A percentile compares a stretch with the other conserved stretches of the same genome.
Evolutionary conservation across 1,140 invertebrate species (phyloP).

Genomic region (Parasteatoda tepidariorum): DNA sequence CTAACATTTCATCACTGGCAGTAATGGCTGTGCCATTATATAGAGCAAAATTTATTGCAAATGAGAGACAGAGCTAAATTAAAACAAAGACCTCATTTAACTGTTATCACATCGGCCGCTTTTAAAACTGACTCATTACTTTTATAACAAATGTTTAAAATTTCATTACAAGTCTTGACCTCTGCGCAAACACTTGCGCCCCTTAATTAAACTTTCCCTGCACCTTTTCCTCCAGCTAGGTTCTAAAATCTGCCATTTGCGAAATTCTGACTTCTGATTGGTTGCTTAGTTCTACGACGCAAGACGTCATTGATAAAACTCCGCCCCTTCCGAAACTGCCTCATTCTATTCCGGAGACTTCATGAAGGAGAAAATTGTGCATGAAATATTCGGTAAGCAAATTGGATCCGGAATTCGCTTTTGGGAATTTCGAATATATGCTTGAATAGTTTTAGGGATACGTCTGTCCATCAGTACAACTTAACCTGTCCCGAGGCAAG

Average conservation of each 20-base stretch:
- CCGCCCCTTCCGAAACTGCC: not conserved
- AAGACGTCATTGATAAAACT: not conserved
- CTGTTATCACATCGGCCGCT: not conserved
- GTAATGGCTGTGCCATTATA: not conserved
- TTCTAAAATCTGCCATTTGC: not conserved
- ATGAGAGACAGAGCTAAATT: not conserved
- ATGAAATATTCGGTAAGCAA: not conserved
- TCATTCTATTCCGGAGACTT: not conserved
- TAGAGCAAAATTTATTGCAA: not conserved
- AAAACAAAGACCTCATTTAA: not conserved
- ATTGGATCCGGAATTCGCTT: constrained; percentile 22
- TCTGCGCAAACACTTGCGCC: not conserved
- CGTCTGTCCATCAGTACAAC: not conserved
- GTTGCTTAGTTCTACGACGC: not conserved
- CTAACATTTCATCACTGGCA: not conserved
- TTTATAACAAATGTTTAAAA: not conserved
- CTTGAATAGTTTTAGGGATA: not conserved
- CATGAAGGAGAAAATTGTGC: not conserved
- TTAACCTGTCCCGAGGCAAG: not conserved
- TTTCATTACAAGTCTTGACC: not conserved
- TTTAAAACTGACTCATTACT: not conserved
- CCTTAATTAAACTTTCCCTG: not conserved
- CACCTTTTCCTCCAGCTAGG: not conserved
- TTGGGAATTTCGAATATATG: constrained; percentile 10
- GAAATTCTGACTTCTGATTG: not conserved